Percentiles rank a stretch among this genome's conserved stretches.
Evolutionary conservation across 1,140 invertebrate genomes (phyloP).

Genomic region (Delia radicum): DNA sequence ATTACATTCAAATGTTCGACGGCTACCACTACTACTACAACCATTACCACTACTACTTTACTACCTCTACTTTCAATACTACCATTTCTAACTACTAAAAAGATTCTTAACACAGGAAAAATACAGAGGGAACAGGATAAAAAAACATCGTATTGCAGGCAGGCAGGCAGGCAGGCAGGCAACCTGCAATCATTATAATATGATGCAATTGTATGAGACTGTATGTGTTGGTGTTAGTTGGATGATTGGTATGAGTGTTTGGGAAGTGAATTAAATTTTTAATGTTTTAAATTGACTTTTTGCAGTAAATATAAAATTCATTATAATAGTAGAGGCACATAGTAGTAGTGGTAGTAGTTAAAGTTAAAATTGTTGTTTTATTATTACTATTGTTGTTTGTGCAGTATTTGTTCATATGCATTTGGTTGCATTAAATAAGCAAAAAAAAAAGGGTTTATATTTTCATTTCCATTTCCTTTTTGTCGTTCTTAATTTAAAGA

Average conservation of each 20-base stretch:
- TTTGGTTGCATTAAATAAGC: neutral
- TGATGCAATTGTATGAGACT: neutral
- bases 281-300: constrained; percentile 20
- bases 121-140: neutral
- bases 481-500: constrained; percentile 12
- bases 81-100: neutral
- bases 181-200: neutral
- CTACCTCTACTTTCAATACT: neutral
- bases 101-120: neutral
- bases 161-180: neutral
- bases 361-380: neutral
- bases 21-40: neutral
- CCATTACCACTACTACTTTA: neutral
- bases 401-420: neutral
- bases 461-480: constrained; percentile 5
- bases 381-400: neutral
- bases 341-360: neutral
- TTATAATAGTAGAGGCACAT: neutral
- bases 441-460: neutral
- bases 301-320: constrained; percentile 19
- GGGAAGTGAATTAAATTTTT: constrained; percentile 16
- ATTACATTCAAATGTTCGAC: constrained; percentile 20
- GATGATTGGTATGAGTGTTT: neutral
- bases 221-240: neutral
- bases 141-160: neutral